These are phyloP conservation scores for Aphodius granarius DNA, from an alignment of 2,888 invertebrate species.

Conservation along the genomic window DNA sequence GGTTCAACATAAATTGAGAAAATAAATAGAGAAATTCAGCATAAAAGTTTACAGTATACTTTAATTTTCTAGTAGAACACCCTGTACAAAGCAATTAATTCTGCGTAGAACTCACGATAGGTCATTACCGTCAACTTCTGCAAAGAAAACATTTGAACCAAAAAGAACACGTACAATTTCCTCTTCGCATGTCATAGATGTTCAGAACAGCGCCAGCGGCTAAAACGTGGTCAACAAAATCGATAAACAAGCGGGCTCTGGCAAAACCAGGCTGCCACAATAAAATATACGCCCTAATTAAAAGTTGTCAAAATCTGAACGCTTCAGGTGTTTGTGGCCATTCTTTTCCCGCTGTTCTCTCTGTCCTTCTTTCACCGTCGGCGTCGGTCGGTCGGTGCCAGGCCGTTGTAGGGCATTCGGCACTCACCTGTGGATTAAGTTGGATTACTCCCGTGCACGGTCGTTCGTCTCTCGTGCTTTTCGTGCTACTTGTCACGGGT, in stretches of 20 bases:
- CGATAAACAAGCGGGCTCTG: neutral
- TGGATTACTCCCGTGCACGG: slow-evolving; percentile 8
- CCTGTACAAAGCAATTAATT: too few species aligned
- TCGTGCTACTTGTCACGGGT: neutral
- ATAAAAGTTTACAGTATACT: too few species aligned
- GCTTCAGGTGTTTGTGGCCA: neutral
- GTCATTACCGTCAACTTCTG: too few species aligned
- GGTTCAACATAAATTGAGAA: too few species aligned
- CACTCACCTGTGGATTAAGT: slow-evolving; percentile 15
- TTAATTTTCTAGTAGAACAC: too few species aligned
- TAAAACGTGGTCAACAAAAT: neutral
- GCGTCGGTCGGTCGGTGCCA: neutral
- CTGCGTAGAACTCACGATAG: too few species aligned
- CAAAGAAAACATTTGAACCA: neutral
- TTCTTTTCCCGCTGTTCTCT: neutral
- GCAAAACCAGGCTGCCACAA: neutral
- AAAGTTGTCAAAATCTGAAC: neutral
- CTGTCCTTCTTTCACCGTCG: neutral
- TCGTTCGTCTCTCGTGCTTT: neutral
- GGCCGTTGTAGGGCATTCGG: neutral
- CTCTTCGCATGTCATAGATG: neutral
- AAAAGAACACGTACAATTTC: neutral
- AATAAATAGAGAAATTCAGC: too few species aligned
- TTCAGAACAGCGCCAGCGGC: neutral
- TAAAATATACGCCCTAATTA: neutral